Evolutionary conservation across 2,113 vertebrate genomes (phyloP).

Genomic region (Corythaixoides concolor): DNA sequence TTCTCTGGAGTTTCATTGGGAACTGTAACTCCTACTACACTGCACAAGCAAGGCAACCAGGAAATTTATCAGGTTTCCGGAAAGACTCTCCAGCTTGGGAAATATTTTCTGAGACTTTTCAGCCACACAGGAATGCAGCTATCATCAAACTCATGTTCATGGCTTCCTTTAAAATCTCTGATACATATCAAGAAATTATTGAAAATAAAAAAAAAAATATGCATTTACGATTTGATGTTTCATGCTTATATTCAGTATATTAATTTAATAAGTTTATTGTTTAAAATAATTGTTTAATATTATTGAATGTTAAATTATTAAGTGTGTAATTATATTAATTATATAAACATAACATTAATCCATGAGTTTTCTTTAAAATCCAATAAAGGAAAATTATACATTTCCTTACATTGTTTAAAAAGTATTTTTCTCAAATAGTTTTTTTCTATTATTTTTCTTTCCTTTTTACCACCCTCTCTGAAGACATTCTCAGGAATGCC

Average conservation of each 20-base stretch:
- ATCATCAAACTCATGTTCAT: conserved; percentile 41
- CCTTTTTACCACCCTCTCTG: accelerated
- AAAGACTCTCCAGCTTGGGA: conserved; percentile 51
- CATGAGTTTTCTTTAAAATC: neutral
- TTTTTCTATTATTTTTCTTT: neutral
- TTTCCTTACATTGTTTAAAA: neutral
- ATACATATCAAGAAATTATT: neutral
- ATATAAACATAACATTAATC: neutral
- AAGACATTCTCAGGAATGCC: neutral
- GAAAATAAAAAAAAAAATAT: neutral
- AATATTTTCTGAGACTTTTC: conserved; percentile 56
- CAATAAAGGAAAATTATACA: neutral
- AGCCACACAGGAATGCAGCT: conserved; percentile 57
- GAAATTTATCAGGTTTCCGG: conserved; percentile 57
- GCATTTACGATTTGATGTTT: too few relatives aligned
- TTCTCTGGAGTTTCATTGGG: neutral
- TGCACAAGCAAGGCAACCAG: neutral
- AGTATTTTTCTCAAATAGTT: neutral
- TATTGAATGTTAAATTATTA: neutral
- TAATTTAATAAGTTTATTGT: neutral
- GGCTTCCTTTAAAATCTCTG: neutral
- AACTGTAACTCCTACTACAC: conserved; percentile 20
- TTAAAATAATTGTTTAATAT: neutral
- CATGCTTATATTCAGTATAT: neutral
- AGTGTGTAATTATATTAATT: neutral